A percentile compares a stretch with the other conserved stretches of the same genome.
Conservation (phyloP, 2,797 vertebrate species). For the Syndactyla subalaris region DNA sequence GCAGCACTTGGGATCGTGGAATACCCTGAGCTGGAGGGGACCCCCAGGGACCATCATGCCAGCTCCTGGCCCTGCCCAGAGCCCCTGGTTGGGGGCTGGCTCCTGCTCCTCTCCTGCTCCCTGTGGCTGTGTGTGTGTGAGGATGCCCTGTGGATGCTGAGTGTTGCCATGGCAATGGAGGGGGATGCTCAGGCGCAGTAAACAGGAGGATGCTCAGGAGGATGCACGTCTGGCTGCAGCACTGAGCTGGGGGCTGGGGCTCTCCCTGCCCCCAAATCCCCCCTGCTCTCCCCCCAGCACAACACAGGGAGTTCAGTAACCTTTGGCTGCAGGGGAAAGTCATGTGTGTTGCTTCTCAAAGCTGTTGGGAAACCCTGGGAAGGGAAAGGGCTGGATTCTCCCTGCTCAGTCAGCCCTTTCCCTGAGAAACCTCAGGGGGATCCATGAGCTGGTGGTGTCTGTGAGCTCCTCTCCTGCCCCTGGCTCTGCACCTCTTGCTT, state of each 20-base stretch:
- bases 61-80: fast-evolving
- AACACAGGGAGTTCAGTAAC: background rate
- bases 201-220: background rate
- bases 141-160: background rate
- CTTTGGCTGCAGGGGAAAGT: background rate
- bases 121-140: background rate
- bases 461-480: background rate
- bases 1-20: fast-evolving
- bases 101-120: background rate
- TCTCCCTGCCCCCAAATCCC: background rate
- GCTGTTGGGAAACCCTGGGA: background rate
- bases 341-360: fast-evolving
- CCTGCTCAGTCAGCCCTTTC: background rate
- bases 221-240: background rate
- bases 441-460: fast-evolving
- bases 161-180: background rate
- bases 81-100: background rate
- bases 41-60: background rate
- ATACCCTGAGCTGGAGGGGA: background rate
- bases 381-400: background rate
- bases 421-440: background rate
- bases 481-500: background rate
- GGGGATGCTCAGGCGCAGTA: background rate
- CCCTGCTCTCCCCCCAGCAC: background rate
- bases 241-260: fast-evolving